Evolutionary conservation across 2,888 invertebrate genomes (phyloP), one percentile per base, ranked within the genome.

Genomic region (Apodemia duryi): DNA sequence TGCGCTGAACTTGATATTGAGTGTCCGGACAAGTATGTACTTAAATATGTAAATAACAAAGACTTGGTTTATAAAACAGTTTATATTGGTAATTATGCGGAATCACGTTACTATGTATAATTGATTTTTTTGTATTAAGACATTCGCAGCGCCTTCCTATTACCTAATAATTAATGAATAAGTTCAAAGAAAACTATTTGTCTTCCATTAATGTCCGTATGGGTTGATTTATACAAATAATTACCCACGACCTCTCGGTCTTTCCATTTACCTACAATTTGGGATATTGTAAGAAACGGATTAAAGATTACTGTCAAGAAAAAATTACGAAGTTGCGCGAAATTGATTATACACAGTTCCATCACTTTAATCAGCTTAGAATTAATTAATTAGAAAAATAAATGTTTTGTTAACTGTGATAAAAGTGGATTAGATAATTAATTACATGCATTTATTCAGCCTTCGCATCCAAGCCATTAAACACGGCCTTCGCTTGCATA

Each of bases 1-100:
- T 38, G 38, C 11, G 29, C 13, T 57, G 54, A 57, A 57, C 54
- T 57, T 57, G 54, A 57, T 57, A 57, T 57, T 57, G 54, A 57
- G 52, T 21, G 11, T 3, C 54, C 28, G 29, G 28, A 11, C 28
- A 54, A 54, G 13, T 46, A 46, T 46, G 46, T 54, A 54, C 54
- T 54, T 54, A 54, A 54, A 54, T 57, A 57, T 57, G 57, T 29
- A 29, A 57, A 57, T 57, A 57, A 11, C 29, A 52, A 52, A 28
- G 52, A 28, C 52, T 9, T 52, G 57, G 11, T 32, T 32, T 29
- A 29, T 57, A 57, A 57, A 57, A 52, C 52, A 52, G 13, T 57
- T 32, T 32, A 29, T 57, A 32, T 57, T 10, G 28, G 32, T 32
- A 32, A 57, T 32, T 11, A 57, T 32, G 57, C 57, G 57, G 57